Evolutionary conservation across 2,113 vertebrate species (phyloP).

Genomic region (Octodon degus): DNA sequence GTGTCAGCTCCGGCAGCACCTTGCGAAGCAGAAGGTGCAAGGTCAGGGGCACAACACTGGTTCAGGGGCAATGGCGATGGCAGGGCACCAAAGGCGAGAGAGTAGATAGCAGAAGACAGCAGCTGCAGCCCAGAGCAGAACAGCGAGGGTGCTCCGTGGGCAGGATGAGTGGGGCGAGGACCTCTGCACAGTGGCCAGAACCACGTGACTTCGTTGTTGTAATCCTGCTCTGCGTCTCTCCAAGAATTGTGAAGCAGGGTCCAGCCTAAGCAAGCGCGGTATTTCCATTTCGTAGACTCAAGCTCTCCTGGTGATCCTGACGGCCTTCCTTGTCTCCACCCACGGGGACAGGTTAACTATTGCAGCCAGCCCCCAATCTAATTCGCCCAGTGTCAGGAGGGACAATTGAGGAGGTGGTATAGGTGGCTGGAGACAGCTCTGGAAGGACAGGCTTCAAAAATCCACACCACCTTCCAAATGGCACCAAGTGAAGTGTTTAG

Average conservation of each 20-base stretch:
- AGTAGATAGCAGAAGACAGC: neutral
- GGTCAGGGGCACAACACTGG: neutral
- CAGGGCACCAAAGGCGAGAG: neutral
- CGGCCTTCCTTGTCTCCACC: neutral
- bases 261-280: neutral
- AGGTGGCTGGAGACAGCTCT: neutral
- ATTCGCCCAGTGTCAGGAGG: neutral
- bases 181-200: neutral
- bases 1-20: neutral
- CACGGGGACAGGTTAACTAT: neutral
- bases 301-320: neutral
- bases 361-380: neutral
- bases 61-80: neutral
- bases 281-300: neutral
- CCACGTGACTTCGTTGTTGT: fast-evolving
- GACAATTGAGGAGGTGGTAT: neutral
- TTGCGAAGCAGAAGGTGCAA: neutral
- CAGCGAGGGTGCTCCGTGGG: fast-evolving
- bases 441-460: neutral
- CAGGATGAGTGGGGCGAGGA: fast-evolving
- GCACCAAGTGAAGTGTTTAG: neutral
- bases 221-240: neutral
- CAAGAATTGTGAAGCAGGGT: neutral
- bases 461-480: neutral
- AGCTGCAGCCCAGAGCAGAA: neutral